Evolutionary conservation across 2,888 invertebrate species (phyloP).

Genomic region (Drosophila lacicola): DNA sequence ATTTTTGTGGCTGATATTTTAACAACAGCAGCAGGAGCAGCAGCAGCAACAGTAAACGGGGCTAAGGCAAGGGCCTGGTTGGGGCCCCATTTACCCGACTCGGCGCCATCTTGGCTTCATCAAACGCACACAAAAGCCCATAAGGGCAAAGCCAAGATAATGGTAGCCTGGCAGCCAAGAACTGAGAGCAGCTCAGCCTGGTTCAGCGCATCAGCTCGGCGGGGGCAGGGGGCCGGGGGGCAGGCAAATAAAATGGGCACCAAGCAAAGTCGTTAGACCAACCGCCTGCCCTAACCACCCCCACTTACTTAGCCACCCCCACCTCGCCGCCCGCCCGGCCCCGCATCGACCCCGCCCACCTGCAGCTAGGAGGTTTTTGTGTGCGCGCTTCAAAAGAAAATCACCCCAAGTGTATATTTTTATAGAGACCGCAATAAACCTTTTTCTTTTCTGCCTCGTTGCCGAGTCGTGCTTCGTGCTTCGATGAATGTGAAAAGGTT

Average conservation of each 20-base stretch:
- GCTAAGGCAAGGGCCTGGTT: constrained; percentile 1
- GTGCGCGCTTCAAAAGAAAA: constrained; percentile 74
- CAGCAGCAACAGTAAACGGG: constrained; percentile 27
- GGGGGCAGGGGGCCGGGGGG: constrained; percentile 5
- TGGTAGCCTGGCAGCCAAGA: constrained; percentile 41
- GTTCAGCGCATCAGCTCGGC: constrained; percentile 33
- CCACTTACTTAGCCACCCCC: constrained; percentile 24
- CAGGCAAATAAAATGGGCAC: constrained; percentile 78
- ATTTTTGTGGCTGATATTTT: constrained; percentile 79
- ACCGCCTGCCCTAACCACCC: constrained; percentile 33
- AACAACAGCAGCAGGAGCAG: constrained; percentile 52
- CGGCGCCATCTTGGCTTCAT: constrained; percentile 80
- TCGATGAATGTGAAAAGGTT: constrained; percentile 62
- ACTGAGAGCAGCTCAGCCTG: constrained; percentile 41
- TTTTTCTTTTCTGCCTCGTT: constrained; percentile 64
- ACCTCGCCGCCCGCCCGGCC: constrained; percentile 2
- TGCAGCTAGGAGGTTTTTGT: constrained; percentile 63
- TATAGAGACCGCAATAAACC: constrained; percentile 81
- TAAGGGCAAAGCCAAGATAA: constrained; percentile 80
- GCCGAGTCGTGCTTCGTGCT: constrained; percentile 26
- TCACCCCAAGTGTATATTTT: constrained; percentile 81
- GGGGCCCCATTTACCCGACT: constrained; percentile 59
- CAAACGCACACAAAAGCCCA: constrained; percentile 80
- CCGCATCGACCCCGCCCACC: constrained; percentile 34
- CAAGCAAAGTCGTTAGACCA: constrained; percentile 76